Percentiles rank a stretch among this genome's conserved stretches.
These are phyloP conservation scores for Epirrhoe alternata DNA, from an alignment of 2,888 invertebrate genomes.

Conservation along the genomic window DNA sequence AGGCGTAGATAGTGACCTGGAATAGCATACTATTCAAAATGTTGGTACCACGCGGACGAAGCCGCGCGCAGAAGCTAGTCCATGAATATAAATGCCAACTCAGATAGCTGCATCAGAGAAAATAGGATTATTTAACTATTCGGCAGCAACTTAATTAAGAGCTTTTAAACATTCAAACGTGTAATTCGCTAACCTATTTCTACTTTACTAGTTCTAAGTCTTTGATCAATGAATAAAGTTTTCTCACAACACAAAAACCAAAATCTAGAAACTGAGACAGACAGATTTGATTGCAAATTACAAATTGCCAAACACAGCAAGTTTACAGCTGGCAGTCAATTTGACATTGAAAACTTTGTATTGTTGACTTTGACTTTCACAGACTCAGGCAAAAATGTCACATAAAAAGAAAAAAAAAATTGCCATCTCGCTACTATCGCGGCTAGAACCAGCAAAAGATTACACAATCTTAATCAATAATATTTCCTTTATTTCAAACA, in stretches of 20 bases:
- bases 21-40: too few relatives aligned
- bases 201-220: neutral
- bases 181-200: neutral
- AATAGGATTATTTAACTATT: conserved; percentile 9
- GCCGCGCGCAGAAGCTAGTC: too few relatives aligned
- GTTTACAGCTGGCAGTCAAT: neutral
- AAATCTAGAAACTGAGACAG: neutral
- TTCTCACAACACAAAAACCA: neutral
- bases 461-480: neutral
- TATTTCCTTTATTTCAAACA: too few relatives aligned
- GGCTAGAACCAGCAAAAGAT: neutral
- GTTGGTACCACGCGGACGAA: too few relatives aligned
- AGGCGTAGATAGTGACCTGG: too few relatives aligned
- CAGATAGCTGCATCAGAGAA: conserved; percentile 7
- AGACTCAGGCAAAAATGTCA: neutral
- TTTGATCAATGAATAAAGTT: too few relatives aligned
- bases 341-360: neutral
- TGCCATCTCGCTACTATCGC: neutral
- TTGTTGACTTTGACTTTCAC: neutral
- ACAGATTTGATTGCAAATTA: neutral
- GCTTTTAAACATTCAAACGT: neutral
- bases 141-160: neutral
- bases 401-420: neutral
- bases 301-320: too few relatives aligned
- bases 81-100: conserved; percentile 13